Base-by-base conservation (phyloP, 1,140 invertebrate genomes). In the Drosophila santomea region DNA sequence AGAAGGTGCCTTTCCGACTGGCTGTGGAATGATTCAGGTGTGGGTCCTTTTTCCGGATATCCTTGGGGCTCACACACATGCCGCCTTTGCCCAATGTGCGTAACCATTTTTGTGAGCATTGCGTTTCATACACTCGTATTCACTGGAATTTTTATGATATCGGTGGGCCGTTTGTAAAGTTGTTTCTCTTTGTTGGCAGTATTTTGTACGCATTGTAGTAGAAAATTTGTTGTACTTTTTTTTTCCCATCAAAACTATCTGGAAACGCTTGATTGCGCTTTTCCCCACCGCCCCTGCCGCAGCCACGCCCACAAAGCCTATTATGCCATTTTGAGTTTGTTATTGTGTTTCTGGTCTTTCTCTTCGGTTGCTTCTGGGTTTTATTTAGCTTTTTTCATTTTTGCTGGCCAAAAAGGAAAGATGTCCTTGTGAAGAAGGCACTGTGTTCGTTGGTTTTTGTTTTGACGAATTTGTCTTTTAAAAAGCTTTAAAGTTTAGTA, bases 61-160 rank as follows among this genome's bases (percentile, higher is more conserved):
- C 48, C 50, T 78, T 78, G 60, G 47, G 75, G 47, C 38, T 51
- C 54, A 38, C 81, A 54, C 74, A 63, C 72, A 39, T 54, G 32
- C 39, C 48, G 80, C 45, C 61, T 73, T 58, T 72, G 80, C 84
- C 76, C 84, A 89, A 88, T 88, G 84, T 88, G 84, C 84, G 84
- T 88, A 88, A 67, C 71, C 78, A 84, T 84, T 88, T 89, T 78
- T 89, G 84, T 89, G 84, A 89, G 76, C 69, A 89, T 88, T 88
- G 83, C 84, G 57, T 62, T 84, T 72, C 69, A 71, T 71, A 63
- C 67, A 56, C 63, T 67, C 64, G 61, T 25, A 48, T 58, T 56
- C 36, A 10, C 58, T 45, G 51, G 74, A 48, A 66, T 86, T 85
- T 75, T 86, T 78, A 86, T 86, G 82, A 85, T 86, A 81, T 86